A percentile compares a stretch with the other conserved stretches of the same genome.
Conservation (phyloP, 2,888 invertebrate species). For the Microdon myrmicae region DNA sequence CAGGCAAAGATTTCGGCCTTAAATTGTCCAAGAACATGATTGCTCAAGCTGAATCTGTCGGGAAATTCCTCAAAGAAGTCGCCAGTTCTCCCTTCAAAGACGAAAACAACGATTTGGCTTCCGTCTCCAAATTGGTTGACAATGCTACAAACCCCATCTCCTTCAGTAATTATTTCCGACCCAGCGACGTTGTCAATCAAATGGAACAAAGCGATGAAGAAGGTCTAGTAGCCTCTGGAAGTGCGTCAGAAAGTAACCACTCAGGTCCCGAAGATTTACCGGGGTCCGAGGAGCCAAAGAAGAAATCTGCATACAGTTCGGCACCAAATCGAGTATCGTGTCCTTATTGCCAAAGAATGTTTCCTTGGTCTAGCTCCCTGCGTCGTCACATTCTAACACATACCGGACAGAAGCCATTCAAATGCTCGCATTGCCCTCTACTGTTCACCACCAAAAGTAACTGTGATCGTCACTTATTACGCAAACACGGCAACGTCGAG, state of each 20-base stretch:
- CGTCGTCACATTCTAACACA: constrained; percentile 93
- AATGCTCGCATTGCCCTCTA: constrained; percentile 91
- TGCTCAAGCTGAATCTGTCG: constrained; percentile 68
- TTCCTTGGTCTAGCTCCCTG: constrained; percentile 96
- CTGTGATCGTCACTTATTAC: constrained; percentile 91
- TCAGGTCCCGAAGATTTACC: constrained; percentile 81
- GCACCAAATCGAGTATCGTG: constrained; percentile 95
- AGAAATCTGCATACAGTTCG: constrained; percentile 93
- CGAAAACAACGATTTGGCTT: constrained; percentile 76
- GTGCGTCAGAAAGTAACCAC: constrained; percentile 83
- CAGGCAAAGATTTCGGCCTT: constrained; percentile 67
- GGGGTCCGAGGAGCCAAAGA: constrained; percentile 70
- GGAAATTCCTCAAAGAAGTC: constrained; percentile 64
- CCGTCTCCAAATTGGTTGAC: constrained; percentile 79
- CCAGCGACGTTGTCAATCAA: constrained; percentile 64
- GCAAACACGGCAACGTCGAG: constrained; percentile 80
- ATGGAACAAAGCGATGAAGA: constrained; percentile 74
- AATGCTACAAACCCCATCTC: constrained; percentile 75
- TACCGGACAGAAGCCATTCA: constrained; percentile 96
- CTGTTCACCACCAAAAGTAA: constrained; percentile 97
- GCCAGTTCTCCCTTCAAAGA: constrained; percentile 68
- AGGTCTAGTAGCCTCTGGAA: constrained; percentile 80
- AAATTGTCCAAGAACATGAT: constrained; percentile 72
- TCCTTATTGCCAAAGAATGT: constrained; percentile 91
- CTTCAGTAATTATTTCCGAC: constrained; percentile 75